These are phyloP conservation scores for Anguilla japonica DNA, from an alignment of 2,113 vertebrate species.

Conservation along the genomic window DNA sequence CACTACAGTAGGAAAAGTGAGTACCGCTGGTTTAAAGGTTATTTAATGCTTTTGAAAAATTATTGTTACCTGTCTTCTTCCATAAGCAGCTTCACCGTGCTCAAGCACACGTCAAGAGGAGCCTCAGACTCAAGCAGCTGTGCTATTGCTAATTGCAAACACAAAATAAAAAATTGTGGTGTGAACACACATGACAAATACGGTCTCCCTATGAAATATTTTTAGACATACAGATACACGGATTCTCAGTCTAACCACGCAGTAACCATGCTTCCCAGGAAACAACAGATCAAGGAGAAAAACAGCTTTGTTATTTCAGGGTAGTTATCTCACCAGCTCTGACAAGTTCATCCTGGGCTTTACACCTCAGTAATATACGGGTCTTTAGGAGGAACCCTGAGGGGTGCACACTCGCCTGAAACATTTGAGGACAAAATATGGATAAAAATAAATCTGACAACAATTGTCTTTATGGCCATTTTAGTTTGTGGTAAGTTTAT, in stretches of 20 bases:
- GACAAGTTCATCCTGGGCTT: constrained; percentile 71
- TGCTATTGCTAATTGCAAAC: constrained; percentile 65
- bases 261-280: neutral
- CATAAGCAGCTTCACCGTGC: constrained; percentile 77
- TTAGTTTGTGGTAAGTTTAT: neutral
- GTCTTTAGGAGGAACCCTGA: constrained; percentile 83
- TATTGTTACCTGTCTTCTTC: constrained; percentile 77
- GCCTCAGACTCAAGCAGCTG: constrained; percentile 71
- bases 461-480: neutral
- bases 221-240: neutral
- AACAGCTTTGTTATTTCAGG: neutral
- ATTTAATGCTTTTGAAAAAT: neutral
- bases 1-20: neutral
- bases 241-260: neutral
- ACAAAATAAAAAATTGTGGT: constrained; percentile 12
- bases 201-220: neutral
- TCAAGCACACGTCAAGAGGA: constrained; percentile 78
- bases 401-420: constrained; percentile 74
- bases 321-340: constrained; percentile 69
- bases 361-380: constrained; percentile 78
- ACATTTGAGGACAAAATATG: constrained; percentile 22
- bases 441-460: neutral
- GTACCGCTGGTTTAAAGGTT: neutral
- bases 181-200: constrained; percentile 17
- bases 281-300: neutral